Base-by-base conservation (phyloP, 2,888 invertebrate species). In the Zhuqinia jingwanae region DNA sequence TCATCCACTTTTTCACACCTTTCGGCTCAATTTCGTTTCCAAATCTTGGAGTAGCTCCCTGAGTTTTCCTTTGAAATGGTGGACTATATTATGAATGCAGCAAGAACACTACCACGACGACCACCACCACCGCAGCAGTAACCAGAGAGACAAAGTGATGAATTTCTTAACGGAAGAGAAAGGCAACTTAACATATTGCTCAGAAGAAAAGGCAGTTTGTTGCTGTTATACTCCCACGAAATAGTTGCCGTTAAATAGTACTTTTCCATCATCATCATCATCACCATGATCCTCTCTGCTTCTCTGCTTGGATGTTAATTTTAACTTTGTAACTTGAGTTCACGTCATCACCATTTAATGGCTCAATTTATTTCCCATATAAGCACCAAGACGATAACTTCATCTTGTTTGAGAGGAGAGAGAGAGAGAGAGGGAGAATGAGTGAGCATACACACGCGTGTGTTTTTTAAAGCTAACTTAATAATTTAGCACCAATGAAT, bases 1-100 rank as follows among this genome's bases (percentile, higher is more conserved):
- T 87, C 87, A 83, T 87, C 83, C 87, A 79, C 79, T 83, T 87
- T 86, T 87, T 82, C 77, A 87, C 87, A 87, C 83, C 87, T 87
- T 87, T 87, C 75, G 30, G 36, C 75, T 79, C 83, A 83, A 83
- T 83, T 87, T 80, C 56, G 53, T 85, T 73, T 53, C 27, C 75
- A 13, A 13, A 27, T 22, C 17, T 20, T 36, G n/a, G 25, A 70
- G 36, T 36, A 36, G 36, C 36, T 36, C 8, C 8, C 36, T 53
- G 17, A 6, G 53, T 2, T 2, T 53, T 53, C 13, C 15, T 53
- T 17, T 17, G 5, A 11, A 53, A 17, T 17, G 53, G n/a, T n/a
- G 3, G 53, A 3, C 53, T 17, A 15, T 53, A 53, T 13, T 47
- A 47, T 13, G 8, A 17, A 17, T 53, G n/a, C 11, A 17, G 3